These are phyloP conservation scores for Synanthedon myopaeformis DNA, from an alignment of 2,888 invertebrate species.

Conservation along the genomic window DNA sequence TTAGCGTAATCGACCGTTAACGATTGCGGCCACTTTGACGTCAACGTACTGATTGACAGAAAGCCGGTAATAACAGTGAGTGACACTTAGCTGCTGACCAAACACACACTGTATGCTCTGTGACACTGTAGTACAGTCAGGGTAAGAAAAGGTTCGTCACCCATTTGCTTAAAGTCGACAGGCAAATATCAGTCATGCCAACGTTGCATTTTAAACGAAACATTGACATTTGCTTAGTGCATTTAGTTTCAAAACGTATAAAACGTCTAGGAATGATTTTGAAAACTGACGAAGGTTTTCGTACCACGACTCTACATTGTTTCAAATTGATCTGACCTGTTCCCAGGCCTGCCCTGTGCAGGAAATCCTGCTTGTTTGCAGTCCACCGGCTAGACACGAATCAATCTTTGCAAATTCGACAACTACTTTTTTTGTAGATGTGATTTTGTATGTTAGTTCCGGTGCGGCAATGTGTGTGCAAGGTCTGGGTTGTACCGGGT, in stretches of 20 bases:
- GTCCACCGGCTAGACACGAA: neutral
- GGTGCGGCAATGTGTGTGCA: conserved; percentile 30
- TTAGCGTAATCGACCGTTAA: conserved; percentile 23
- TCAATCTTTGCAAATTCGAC: neutral
- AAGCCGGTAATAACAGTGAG: conserved; percentile 5
- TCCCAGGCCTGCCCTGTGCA: conserved; percentile 10
- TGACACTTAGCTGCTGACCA: conserved; percentile 7
- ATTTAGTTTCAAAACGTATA: neutral
- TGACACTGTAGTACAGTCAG: neutral
- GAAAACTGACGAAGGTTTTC: neutral
- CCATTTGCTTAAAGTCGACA: no score
- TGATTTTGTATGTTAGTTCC: conserved; percentile 39
- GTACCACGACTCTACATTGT: conserved; percentile 19
- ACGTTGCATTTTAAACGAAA: no score
- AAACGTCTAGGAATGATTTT: no score
- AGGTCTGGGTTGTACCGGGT: conserved; percentile 57
- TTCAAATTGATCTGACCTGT: conserved; percentile 36
- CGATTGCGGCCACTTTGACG: conserved; percentile 13
- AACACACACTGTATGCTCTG: conserved; percentile 1
- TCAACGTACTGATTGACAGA: conserved; percentile 4
- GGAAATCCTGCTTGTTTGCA: conserved; percentile 14
- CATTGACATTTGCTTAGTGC: neutral
- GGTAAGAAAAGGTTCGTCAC: no score
- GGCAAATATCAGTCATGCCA: no score
- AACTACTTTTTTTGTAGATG: conserved; percentile 14